Conservation (phyloP, 1,140 invertebrate genomes). For the Andricus grossulariae region DNA sequence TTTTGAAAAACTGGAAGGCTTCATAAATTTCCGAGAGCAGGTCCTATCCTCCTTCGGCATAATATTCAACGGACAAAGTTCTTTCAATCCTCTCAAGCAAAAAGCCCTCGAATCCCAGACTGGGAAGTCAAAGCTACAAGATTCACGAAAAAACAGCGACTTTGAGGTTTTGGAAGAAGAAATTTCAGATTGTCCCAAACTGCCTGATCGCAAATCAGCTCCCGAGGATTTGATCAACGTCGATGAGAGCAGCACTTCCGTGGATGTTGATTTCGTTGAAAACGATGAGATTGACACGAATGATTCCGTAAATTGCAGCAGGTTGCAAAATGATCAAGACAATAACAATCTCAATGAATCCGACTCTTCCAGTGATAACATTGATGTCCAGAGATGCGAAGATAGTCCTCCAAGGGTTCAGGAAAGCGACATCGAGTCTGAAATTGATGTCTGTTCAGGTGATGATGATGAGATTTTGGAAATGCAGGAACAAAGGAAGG, state of each 20-base stretch:
- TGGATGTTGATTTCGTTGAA: slow-evolving; percentile 37
- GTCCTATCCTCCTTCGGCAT: background rate
- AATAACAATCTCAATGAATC: slow-evolving; percentile 49
- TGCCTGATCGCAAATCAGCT: slow-evolving; percentile 17
- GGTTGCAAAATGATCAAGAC: slow-evolving; percentile 46
- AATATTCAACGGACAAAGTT: background rate
- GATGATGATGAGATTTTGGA: slow-evolving; percentile 64
- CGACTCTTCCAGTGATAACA: slow-evolving; percentile 40
- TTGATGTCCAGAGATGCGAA: slow-evolving; percentile 5
- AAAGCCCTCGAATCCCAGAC: background rate
- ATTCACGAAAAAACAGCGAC: background rate
- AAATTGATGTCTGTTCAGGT: slow-evolving; percentile 63
- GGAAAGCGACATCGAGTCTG: slow-evolving; percentile 60
- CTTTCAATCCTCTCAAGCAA: background rate
- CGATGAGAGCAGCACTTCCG: slow-evolving; percentile 47
- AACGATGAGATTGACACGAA: slow-evolving; percentile 41
- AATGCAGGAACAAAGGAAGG: slow-evolving; percentile 51
- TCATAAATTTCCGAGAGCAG: slow-evolving; percentile 24
- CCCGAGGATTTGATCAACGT: slow-evolving; percentile 53
- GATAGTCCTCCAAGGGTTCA: slow-evolving; percentile 42
- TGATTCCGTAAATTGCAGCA: slow-evolving; percentile 29
- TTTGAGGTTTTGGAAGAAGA: background rate
- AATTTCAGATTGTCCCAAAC: slow-evolving; percentile 2
- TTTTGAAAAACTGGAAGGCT: slow-evolving; percentile 26
- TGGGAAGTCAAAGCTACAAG: background rate